Conservation (phyloP, 2,113 vertebrate genomes). For the Vombatus ursinus region DNA sequence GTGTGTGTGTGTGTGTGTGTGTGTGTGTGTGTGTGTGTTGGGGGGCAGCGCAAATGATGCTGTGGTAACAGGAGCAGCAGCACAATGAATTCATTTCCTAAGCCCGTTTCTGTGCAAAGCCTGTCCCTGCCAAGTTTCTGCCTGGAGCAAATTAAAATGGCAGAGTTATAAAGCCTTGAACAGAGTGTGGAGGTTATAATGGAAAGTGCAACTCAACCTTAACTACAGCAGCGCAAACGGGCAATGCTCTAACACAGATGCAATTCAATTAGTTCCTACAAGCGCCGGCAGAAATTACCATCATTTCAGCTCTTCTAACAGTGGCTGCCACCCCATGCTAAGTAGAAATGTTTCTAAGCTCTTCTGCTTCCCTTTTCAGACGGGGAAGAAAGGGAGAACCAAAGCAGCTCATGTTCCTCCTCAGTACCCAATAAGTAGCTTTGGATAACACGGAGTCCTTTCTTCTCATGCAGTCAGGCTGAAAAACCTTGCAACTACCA, state of each 20-base stretch:
- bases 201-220: slow-evolving; percentile 42
- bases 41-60: not conserved
- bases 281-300: slow-evolving; percentile 49
- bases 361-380: slow-evolving; percentile 50
- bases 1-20: too few relatives aligned
- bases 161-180: slow-evolving; percentile 67
- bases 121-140: slow-evolving; percentile 36
- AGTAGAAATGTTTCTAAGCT: slow-evolving; percentile 62
- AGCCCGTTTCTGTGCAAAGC: not conserved
- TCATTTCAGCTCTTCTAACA: slow-evolving; percentile 42
- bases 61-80: not conserved
- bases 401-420: slow-evolving; percentile 77
- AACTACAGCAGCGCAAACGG: not conserved
- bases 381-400: slow-evolving; percentile 54
- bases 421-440: slow-evolving; percentile 67
- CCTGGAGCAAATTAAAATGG: slow-evolving; percentile 70
- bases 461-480: slow-evolving; percentile 90
- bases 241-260: not conserved
- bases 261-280: slow-evolving; percentile 48
- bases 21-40: too few relatives aligned
- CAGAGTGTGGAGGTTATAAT: slow-evolving; percentile 62
- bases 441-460: slow-evolving; percentile 87
- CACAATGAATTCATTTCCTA: slow-evolving; percentile 40
- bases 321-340: slow-evolving; percentile 65
- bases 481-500: slow-evolving; percentile 83